These are phyloP conservation scores for Leucoraja ocellata DNA, from an alignment of 2,797 vertebrate genomes.

Conservation along the genomic window DNA sequence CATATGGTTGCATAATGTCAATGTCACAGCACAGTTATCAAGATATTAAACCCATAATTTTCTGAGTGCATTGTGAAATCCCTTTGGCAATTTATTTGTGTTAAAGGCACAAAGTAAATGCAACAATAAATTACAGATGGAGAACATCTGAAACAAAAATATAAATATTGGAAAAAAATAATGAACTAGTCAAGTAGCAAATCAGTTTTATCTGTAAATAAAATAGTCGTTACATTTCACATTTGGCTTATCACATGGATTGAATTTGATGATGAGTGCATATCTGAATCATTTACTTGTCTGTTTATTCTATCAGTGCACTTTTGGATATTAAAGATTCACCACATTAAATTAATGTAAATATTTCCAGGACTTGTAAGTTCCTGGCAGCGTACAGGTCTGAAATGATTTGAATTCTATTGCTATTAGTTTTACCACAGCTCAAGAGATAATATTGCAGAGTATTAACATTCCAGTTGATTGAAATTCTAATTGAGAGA, in stretches of 20 bases:
- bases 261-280: background rate
- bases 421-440: background rate
- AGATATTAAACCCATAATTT: background rate
- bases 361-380: background rate
- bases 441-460: background rate
- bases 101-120: too few species aligned
- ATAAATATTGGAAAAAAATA: too few species aligned
- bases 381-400: background rate
- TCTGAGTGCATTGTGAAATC: background rate
- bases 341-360: background rate
- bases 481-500: background rate
- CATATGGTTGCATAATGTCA: background rate
- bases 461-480: background rate
- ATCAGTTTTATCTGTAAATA: too few species aligned
- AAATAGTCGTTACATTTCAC: too few species aligned
- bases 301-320: background rate
- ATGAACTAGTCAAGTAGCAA: too few species aligned
- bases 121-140: too few species aligned
- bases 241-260: too few species aligned
- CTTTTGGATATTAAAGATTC: background rate
- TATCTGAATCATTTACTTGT: background rate
- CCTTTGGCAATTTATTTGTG: too few species aligned
- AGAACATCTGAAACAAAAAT: too few species aligned
- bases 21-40: background rate
- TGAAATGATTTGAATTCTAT: background rate